Evolutionary conservation across 23 tunicate species (phyloP).

Genomic region (Clavelina lepadiformis): DNA sequence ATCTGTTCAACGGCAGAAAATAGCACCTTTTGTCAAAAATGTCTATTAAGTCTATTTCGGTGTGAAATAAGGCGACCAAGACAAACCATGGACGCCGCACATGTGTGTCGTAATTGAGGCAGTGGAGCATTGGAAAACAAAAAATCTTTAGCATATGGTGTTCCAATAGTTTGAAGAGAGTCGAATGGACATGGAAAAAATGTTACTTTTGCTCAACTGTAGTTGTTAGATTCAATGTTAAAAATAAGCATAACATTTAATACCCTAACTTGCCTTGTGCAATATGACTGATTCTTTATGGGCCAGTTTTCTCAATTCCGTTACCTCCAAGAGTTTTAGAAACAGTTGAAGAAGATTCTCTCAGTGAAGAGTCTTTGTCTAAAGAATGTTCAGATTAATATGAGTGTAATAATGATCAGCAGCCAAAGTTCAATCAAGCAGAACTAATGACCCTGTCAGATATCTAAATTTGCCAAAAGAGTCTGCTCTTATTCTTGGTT

Average conservation of each 20-base stretch:
- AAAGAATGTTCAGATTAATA: conserved; percentile 6
- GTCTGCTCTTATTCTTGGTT: conserved; percentile 1
- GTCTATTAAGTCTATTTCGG: conserved; percentile 2
- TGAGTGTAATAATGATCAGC: background rate
- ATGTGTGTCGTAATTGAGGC: background rate
- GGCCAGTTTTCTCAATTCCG: background rate
- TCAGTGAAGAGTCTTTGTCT: conserved; percentile 14
- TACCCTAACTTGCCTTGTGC: conserved; percentile 1
- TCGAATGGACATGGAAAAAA: background rate
- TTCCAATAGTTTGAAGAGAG: conserved; percentile 1
- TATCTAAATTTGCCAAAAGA: conserved; percentile 1
- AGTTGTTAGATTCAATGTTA: background rate
- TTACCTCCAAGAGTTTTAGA: background rate
- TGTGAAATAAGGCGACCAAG: conserved; percentile 1
- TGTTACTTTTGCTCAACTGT: conserved; percentile 1
- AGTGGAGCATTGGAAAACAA: conserved; percentile 5
- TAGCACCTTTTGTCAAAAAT: conserved; percentile 1
- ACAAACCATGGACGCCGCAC: conserved; percentile 27
- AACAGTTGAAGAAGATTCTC: conserved; percentile 15
- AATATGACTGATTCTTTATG: background rate
- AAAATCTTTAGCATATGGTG: conserved; percentile 1
- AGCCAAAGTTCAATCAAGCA: background rate
- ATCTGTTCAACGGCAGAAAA: conserved; percentile 9
- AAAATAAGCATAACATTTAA: background rate
- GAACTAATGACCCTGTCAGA: too few species aligned